A percentile compares a stretch with the other conserved stretches of the same genome.
Conservation (phyloP, 2,888 invertebrate species). For the Globia sparganii region DNA sequence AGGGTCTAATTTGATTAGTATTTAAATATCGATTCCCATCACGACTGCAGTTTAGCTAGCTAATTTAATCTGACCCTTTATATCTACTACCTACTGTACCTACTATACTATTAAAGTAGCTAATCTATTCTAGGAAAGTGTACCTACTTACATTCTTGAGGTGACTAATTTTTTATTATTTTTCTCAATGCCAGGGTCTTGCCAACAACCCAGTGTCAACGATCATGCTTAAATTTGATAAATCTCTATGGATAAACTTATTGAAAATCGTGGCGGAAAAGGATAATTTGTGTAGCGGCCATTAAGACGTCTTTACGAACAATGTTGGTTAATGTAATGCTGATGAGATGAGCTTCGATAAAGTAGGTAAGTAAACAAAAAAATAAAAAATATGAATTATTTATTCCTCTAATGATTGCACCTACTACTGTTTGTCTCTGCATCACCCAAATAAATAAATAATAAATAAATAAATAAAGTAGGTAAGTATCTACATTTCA, state of each 20-base stretch:
- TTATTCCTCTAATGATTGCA: too few relatives aligned
- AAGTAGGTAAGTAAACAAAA: too few relatives aligned
- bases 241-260: too few relatives aligned
- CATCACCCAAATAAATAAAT: too few relatives aligned
- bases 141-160: not conserved
- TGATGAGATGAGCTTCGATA: not conserved
- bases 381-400: too few relatives aligned
- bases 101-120: not conserved
- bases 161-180: conserved; percentile 4
- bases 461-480: too few relatives aligned
- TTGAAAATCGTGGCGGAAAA: not conserved
- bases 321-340: not conserved
- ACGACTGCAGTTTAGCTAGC: too few relatives aligned
- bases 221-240: not conserved
- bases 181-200: conserved; percentile 10
- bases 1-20: too few relatives aligned
- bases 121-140: not conserved
- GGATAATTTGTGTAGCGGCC: too few relatives aligned
- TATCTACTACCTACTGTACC: not conserved
- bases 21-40: too few relatives aligned
- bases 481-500: conserved; percentile 1
- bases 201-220: not conserved
- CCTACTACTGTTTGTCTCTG: too few relatives aligned
- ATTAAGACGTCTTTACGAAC: conserved; percentile 1
- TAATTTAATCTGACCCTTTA: not conserved